Conservation (phyloP, 1,140 invertebrate species). For the Oreohelix idahoensis region DNA sequence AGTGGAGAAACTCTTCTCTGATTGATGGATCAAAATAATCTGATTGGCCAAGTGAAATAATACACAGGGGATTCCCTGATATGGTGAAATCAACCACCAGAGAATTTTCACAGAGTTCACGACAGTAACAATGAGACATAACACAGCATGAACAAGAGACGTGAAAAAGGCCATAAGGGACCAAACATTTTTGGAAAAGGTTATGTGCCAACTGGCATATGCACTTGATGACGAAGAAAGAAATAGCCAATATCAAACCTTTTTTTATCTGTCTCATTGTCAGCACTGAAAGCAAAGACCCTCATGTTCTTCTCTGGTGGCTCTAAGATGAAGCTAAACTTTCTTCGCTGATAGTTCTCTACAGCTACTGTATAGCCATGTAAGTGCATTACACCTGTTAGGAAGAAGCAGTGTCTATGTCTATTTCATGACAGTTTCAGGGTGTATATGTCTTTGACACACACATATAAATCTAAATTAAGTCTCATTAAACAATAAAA, state of each 20-base stretch:
- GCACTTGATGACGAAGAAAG: slow-evolving; percentile 1
- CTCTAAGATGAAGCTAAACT: slow-evolving; percentile 90
- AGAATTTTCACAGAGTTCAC: no score
- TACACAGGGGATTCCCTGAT: slow-evolving; percentile 19
- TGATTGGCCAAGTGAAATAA: slow-evolving; percentile 55
- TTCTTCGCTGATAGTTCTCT: slow-evolving; percentile 81
- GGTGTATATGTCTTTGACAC: no score
- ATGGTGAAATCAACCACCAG: no score
- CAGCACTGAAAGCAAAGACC: slow-evolving; percentile 92
- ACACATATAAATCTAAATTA: no score
- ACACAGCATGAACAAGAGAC: not conserved
- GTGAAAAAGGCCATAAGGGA: not conserved
- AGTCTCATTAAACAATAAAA: no score
- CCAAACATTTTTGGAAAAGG: slow-evolving; percentile 2
- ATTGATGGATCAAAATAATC: no score
- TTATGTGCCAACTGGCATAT: not conserved
- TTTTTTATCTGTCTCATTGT: slow-evolving; percentile 95
- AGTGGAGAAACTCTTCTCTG: no score
- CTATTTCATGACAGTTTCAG: no score
- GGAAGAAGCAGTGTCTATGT: no score
- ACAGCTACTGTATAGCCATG: slow-evolving; percentile 93
- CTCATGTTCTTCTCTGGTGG: slow-evolving; percentile 89
- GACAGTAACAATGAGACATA: not conserved
- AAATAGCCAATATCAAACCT: slow-evolving; percentile 77
- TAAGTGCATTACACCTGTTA: slow-evolving; percentile 87